These are phyloP conservation scores for Phocoena sinus DNA, from an alignment of 2,113 vertebrate genomes.

Conservation along the genomic window DNA sequence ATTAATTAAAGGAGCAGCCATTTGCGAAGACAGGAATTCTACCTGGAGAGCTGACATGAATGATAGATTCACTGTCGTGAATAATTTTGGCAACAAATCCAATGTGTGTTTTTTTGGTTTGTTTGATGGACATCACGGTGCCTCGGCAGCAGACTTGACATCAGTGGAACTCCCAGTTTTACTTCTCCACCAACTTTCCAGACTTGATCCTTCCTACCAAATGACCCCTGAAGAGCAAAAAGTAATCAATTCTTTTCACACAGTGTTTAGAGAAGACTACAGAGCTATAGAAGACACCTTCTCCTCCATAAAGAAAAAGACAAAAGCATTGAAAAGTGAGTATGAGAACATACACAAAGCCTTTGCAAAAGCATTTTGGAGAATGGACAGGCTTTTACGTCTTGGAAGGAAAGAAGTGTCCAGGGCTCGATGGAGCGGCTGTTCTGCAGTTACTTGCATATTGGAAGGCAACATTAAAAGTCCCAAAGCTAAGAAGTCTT, in stretches of 20 bases:
- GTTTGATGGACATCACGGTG: slow-evolving; percentile 71
- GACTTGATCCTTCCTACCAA: slow-evolving; percentile 64
- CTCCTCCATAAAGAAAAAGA: background rate
- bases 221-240: slow-evolving; percentile 59
- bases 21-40: slow-evolving; percentile 77
- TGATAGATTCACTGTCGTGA: slow-evolving; percentile 64
- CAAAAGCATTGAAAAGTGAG: fast-evolving
- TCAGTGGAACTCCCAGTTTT: slow-evolving; percentile 76
- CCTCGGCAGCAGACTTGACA: slow-evolving; percentile 65
- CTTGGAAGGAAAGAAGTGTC: slow-evolving; percentile 78
- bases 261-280: slow-evolving; percentile 74
- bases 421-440: slow-evolving; percentile 78
- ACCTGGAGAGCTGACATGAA: slow-evolving; percentile 72
- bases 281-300: slow-evolving; percentile 60
- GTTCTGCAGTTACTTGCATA: slow-evolving; percentile 74
- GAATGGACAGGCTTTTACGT: slow-evolving; percentile 78
- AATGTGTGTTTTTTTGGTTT: slow-evolving; percentile 78
- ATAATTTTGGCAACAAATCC: slow-evolving; percentile 74
- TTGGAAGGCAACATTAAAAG: slow-evolving; percentile 55
- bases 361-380: slow-evolving; percentile 78
- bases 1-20: slow-evolving; percentile 70
- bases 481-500: background rate
- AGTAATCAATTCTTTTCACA: slow-evolving; percentile 68
- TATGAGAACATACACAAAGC: slow-evolving; percentile 70
- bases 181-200: slow-evolving; percentile 78